Base-by-base conservation (phyloP, 2,797 vertebrate genomes). In the Avahi laniger region DNA sequence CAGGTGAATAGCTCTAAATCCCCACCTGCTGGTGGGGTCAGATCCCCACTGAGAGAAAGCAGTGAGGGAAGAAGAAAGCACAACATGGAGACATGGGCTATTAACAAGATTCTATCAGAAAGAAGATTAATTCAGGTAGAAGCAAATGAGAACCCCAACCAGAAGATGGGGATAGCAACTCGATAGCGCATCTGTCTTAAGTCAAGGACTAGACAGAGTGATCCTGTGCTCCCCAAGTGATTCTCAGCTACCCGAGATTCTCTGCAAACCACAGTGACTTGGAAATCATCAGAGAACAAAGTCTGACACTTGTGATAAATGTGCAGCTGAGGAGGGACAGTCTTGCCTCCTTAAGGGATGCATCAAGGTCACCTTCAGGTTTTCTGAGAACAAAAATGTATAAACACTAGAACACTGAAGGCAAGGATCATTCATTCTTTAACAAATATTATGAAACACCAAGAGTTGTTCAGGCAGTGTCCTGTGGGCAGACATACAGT, bases 61-160 rank as follows among this genome's bases (percentile, higher is more conserved):
- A 35, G 30, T 7, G 15, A 33, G 7, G 26, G 0, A 0, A 13
- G 14, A 9, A 7, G 11, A 33, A 43, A 81, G 26, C 5, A 43
- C 28, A 22, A 41, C 3, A 33, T 81, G 28, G 38, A 67, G 72
- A 22, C 7, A 17, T 57, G 59, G 48, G 38, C 8, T 43, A 2
- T 92, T 76, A 57, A n/a, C 48, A 57, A 67, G 12, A 30, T 15
- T 92, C 30, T 46, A 67, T 38, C 48, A 57, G 81, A 78, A 78
- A 92, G 35, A 75, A 92, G 67, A 57, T 41, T 54, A 92, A 69
- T 67, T 67, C 48, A 46, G 72, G 50, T 30, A 57, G 75, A 46
- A 85, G 78, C 24, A 46, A 54, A 78, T 57, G 30, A 67, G 48
- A 85, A 69, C 11, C 4, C 59, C 50, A 54, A 43, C 5, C 24